Base-by-base conservation (phyloP, 1,140 invertebrate species). In the Drosophila mauritiana region DNA sequence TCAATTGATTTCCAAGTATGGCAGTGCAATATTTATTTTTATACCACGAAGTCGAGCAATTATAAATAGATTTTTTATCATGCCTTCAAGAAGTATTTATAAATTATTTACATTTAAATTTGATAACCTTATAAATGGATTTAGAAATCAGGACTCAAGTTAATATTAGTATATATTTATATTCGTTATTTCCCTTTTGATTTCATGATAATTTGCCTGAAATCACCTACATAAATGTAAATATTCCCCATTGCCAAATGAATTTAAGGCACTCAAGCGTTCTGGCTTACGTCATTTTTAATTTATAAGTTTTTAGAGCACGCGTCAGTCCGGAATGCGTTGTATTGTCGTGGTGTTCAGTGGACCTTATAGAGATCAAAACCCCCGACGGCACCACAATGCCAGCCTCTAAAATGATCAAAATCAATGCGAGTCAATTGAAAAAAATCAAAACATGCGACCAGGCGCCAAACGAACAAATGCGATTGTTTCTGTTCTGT, bases 381-480 rank as follows among this genome's bases (percentile, higher is more conserved):
- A 67, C 20, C 36, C 37, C 59, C 65, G 48, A 48, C 62, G 7
- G 7, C 27, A 31, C 17, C 27, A 31, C 27, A 31, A 31, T 31
- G 27, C 27, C n/a, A 31, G 13, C 40, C 25, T 59, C 39, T 11
- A 58, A 80, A 75, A 72, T 54, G 80, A 88, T 88, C 84, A 73
- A 89, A 88, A 89, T 89, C 84, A 86, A 88, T 88, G 83, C 83
- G 53, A 56, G 58, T 77, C 79, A 88, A 89, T 88, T 89, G 78
- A 88, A 70, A 45, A 88, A 42, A 42, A 42, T 20, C 17, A 5
- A 22, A 73, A 79, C 77, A 63, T 46, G 22, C 20, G 17, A 11
- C 15, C 48, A 86, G 82, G 83, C 82, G 83, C 83, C 83, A 78
- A 72, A 62, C 39, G 48, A 74, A 73, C 67, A 84, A 68, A 63